Conservation (phyloP, 1,140 invertebrate species). For the Cepaea nemoralis region DNA sequence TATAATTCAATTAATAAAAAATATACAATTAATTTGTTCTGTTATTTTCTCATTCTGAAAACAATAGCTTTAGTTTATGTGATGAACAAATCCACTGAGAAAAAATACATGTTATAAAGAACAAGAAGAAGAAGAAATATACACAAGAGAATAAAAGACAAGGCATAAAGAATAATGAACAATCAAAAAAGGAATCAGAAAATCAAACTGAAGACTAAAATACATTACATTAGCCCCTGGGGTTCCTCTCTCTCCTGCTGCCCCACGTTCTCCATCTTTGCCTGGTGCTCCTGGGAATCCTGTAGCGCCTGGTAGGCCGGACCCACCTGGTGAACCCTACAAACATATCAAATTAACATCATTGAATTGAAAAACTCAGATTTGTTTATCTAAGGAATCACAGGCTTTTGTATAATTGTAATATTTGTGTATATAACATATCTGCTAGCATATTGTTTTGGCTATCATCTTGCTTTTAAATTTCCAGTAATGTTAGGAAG, state of each 20-base stretch:
- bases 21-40: too few species aligned
- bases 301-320: conserved; percentile 53
- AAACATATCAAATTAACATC: not conserved
- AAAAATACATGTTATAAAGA: not conserved
- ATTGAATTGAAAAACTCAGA: too few species aligned
- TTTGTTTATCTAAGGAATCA: too few species aligned
- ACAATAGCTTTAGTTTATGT: too few species aligned
- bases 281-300: conserved; percentile 51
- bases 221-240: conserved; percentile 45
- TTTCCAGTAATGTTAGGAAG: too few species aligned
- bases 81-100: too few species aligned
- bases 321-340: conserved; percentile 8
- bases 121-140: not conserved
- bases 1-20: too few species aligned
- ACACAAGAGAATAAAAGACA: not conserved
- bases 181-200: not conserved
- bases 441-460: not conserved
- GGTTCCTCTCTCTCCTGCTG: conserved; percentile 53
- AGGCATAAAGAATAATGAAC: not conserved
- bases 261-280: conserved; percentile 51
- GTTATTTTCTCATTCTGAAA: too few species aligned
- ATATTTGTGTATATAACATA: not conserved
- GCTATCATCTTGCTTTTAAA: too few species aligned
- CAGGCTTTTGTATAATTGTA: too few species aligned
- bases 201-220: not conserved